A percentile compares a stretch with the other conserved stretches of the same genome.
Conservation (phyloP, 1,140 invertebrate species). For the Brachionus rotundiformis region DNA sequence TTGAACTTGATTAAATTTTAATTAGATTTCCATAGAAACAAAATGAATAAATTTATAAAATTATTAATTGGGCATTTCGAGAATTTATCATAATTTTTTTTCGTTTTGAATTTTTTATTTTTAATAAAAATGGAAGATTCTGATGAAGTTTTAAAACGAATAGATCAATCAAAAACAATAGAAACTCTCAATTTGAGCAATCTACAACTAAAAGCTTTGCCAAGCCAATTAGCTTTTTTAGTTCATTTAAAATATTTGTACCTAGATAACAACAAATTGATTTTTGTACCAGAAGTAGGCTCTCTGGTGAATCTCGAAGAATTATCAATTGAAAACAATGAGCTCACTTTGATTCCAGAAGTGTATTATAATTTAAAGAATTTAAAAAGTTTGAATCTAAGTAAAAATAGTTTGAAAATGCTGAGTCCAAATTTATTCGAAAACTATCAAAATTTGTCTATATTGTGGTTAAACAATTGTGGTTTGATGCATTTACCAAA, state of each 20-base stretch:
- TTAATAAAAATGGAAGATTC: conserved; percentile 27
- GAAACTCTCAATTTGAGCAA: conserved; percentile 51
- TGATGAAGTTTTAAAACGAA: conserved; percentile 2
- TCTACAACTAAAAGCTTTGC: conserved; percentile 59
- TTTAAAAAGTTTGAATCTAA: conserved; percentile 58
- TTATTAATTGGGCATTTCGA: not conserved
- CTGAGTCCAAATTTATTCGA: conserved; percentile 57
- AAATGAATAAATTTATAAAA: not conserved
- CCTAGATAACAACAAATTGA: conserved; percentile 96
- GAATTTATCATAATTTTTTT: not conserved
- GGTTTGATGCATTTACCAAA: conserved; percentile 56
- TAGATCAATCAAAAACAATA: conserved; percentile 27
- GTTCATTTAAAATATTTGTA: conserved; percentile 87
- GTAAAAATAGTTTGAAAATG: conserved; percentile 57
- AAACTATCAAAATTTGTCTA: conserved; percentile 54
- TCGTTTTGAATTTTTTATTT: not conserved
- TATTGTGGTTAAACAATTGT: conserved; percentile 58
- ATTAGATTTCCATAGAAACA: conserved; percentile 1
- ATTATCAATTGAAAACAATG: conserved; percentile 59
- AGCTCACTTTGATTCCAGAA: conserved; percentile 58
- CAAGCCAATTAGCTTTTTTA: conserved; percentile 82
- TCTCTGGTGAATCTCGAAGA: conserved; percentile 56
- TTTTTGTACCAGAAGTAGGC: conserved; percentile 77
- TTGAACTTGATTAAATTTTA: not conserved
- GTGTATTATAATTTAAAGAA: conserved; percentile 56